A percentile compares a stretch with the other conserved stretches of the same genome.
Evolutionary conservation across 2,888 invertebrate genomes (phyloP).

Genomic region (Noctua janthina): DNA sequence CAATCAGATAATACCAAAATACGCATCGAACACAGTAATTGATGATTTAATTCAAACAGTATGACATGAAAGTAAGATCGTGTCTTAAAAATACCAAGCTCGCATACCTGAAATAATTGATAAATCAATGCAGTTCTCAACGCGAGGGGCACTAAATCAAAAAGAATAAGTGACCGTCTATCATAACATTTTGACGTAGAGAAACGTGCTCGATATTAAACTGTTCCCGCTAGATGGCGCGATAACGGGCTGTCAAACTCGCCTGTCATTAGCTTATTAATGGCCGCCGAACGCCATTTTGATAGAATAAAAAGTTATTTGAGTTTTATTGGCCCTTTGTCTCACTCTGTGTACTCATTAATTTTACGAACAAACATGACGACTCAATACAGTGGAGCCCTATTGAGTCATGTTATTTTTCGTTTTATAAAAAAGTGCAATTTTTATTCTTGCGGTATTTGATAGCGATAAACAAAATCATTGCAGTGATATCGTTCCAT

Average conservation of each 20-base stretch:
- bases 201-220: constrained; percentile 87
- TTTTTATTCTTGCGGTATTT: neutral
- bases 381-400: constrained; percentile 29
- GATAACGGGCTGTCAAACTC: constrained; percentile 88
- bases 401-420: neutral
- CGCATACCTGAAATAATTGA: constrained; percentile 88
- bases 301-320: constrained; percentile 83
- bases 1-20: constrained; percentile 87
- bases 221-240: constrained; percentile 88
- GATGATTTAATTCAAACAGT: constrained; percentile 87
- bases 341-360: constrained; percentile 61
- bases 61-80: constrained; percentile 89
- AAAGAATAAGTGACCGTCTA: constrained; percentile 82
- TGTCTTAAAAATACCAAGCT: constrained; percentile 87
- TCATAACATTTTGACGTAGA: constrained; percentile 88
- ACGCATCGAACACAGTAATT: constrained; percentile 84
- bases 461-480: constrained; percentile 37
- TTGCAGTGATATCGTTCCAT: constrained; percentile 63
- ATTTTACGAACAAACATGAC: constrained; percentile 49
- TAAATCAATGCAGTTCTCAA: constrained; percentile 89
- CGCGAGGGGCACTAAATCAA: constrained; percentile 88
- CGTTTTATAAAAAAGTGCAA: neutral
- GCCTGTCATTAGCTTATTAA: constrained; percentile 89
- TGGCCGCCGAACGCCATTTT: constrained; percentile 80
- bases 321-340: constrained; percentile 77